Conservation (phyloP, 2,113 vertebrate species). For the Gallinago jamesoni region DNA sequence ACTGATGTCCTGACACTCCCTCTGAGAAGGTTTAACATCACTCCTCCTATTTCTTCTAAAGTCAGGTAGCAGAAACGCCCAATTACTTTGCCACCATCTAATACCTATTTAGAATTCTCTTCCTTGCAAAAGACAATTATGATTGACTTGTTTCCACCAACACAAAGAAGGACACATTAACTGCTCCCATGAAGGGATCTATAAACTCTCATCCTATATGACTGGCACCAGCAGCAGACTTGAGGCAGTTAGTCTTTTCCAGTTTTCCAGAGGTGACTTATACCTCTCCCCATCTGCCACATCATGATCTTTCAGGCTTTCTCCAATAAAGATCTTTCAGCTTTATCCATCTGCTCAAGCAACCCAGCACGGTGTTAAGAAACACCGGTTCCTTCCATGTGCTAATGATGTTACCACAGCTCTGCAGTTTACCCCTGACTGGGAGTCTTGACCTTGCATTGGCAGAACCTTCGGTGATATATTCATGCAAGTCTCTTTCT, state of each 20-base stretch:
- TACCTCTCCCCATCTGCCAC: neutral
- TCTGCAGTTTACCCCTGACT: neutral
- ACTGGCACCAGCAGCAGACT: neutral
- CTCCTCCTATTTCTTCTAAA: neutral
- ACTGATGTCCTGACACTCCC: neutral
- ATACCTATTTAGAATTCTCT: neutral
- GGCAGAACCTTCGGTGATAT: neutral
- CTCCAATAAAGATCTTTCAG: neutral
- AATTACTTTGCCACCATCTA: neutral
- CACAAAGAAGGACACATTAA: neutral
- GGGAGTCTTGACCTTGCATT: neutral
- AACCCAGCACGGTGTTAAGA: neutral
- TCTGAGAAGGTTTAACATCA: neutral
- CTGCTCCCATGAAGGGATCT: neutral
- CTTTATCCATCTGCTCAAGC: neutral
- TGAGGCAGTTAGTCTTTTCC: neutral
- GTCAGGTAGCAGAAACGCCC: neutral
- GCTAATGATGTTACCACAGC: neutral
- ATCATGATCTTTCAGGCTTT: neutral
- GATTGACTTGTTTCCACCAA: neutral
- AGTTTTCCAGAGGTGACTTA: neutral
- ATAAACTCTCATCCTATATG: neutral
- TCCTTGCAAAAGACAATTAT: neutral
- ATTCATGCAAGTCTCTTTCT: neutral
- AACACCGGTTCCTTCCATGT: fast-evolving